Conservation (phyloP, 2,113 vertebrate species). For the Aptenodytes patagonicus region DNA sequence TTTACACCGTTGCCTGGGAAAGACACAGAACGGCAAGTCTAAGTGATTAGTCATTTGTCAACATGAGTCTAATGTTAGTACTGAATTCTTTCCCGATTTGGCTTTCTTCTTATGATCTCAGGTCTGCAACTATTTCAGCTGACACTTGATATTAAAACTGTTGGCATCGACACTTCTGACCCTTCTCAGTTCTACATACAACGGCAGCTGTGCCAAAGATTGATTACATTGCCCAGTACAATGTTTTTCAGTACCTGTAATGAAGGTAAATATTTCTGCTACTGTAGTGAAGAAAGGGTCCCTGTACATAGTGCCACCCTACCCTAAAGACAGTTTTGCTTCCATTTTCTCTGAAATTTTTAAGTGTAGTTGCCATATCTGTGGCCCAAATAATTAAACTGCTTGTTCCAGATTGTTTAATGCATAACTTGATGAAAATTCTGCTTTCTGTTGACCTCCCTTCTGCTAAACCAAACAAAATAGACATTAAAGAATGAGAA, state of each 20-base stretch:
- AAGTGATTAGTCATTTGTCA: conserved; percentile 3
- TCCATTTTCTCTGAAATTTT: neutral
- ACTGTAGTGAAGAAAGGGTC: neutral
- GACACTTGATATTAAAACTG: conserved; percentile 36
- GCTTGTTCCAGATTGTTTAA: neutral
- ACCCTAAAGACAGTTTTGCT: neutral
- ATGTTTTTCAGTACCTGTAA: neutral
- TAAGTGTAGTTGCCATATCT: neutral
- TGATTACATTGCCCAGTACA: neutral
- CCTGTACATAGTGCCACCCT: neutral
- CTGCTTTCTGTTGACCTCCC: neutral
- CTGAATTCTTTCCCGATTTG: neutral
- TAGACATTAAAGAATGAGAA: neutral
- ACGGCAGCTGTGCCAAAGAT: neutral
- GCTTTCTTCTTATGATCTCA: conserved; percentile 36
- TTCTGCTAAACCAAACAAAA: neutral
- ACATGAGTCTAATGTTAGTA: conserved; percentile 18
- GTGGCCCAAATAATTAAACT: neutral
- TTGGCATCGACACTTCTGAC: neutral
- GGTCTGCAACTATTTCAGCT: conserved; percentile 16
- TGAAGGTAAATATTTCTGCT: neutral
- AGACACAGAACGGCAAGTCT: neutral
- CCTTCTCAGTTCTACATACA: neutral
- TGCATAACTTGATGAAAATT: neutral
- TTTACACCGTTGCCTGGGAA: neutral